Percentiles rank a stretch among this genome's conserved stretches.
Evolutionary conservation across 1,140 invertebrate species (phyloP).

Genomic region (Drosophila ironensis): DNA sequence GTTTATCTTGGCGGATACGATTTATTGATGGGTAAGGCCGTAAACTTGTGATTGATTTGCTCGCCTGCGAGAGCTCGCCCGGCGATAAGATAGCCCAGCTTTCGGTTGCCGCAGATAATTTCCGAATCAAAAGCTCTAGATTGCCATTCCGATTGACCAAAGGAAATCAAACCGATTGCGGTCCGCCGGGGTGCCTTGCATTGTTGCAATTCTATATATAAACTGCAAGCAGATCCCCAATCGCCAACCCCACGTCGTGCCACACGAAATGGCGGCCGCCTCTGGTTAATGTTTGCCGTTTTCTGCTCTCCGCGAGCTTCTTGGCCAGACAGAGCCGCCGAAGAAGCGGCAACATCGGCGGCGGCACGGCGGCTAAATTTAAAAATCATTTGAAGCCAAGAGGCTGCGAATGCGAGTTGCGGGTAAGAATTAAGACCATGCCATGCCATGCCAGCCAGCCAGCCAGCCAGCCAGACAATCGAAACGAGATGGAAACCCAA

Average conservation of each 20-base stretch:
- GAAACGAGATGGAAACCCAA: constrained; percentile 10
- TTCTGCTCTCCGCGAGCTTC: neutral
- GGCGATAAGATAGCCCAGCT: neutral
- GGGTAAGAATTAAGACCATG: constrained; percentile 35
- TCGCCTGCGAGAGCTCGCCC: neutral
- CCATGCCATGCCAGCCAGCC: constrained; percentile 1
- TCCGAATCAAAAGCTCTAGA: neutral
- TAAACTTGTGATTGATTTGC: neutral
- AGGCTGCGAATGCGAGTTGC: neutral
- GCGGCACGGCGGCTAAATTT: constrained; percentile 42
- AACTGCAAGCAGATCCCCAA: constrained; percentile 25
- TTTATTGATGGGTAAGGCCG: neutral
- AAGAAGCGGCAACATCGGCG: neutral
- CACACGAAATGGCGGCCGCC: constrained; percentile 43
- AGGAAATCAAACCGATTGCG: neutral
- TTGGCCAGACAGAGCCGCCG: neutral
- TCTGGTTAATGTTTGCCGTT: constrained; percentile 33
- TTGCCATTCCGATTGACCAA: neutral
- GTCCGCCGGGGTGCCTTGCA: constrained; percentile 4
- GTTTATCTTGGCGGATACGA: neutral
- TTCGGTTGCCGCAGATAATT: neutral
- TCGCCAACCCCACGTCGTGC: constrained; percentile 48
- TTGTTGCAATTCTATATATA: constrained; percentile 51
- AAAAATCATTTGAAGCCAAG: constrained; percentile 41
- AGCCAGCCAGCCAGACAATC: constrained; percentile 29